These are phyloP conservation scores for Sturnira hondurensis DNA, from an alignment of 2,113 vertebrate species.

Conservation along the genomic window DNA sequence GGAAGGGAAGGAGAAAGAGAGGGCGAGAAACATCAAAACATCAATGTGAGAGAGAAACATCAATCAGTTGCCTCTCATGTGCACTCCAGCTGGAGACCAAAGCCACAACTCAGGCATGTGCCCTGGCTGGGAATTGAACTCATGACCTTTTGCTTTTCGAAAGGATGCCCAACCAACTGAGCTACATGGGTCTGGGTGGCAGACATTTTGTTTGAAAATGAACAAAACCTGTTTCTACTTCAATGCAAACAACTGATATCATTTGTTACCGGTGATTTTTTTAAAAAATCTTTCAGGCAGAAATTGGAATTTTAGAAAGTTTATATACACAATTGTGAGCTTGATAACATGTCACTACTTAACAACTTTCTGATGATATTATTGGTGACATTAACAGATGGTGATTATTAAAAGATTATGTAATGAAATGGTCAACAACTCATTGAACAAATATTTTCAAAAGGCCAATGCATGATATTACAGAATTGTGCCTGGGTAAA, in stretches of 20 bases:
- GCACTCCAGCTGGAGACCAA: too few relatives aligned
- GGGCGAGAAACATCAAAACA: too few relatives aligned
- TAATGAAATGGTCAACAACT: background rate
- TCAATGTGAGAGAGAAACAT: too few relatives aligned
- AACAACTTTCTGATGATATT: constrained; percentile 20
- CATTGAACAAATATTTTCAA: background rate
- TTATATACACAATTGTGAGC: background rate
- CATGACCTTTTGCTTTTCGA: too few relatives aligned
- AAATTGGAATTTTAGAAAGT: constrained; percentile 5
- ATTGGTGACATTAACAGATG: background rate
- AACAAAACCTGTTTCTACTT: background rate
- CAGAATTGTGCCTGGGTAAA: background rate
- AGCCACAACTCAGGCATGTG: too few relatives aligned
- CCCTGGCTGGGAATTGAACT: too few relatives aligned
- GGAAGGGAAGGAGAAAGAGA: too few relatives aligned
- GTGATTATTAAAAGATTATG: background rate
- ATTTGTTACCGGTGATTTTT: background rate
- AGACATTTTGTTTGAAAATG: constrained; percentile 5
- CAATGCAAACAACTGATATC: background rate
- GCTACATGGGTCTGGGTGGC: background rate
- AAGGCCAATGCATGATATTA: background rate
- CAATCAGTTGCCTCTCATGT: too few relatives aligned
- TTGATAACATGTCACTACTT: background rate
- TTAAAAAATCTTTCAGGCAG: background rate
- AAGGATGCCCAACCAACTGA: too few relatives aligned